Conservation (phyloP, 2,113 vertebrate genomes). For the Cinclus cinclus region DNA sequence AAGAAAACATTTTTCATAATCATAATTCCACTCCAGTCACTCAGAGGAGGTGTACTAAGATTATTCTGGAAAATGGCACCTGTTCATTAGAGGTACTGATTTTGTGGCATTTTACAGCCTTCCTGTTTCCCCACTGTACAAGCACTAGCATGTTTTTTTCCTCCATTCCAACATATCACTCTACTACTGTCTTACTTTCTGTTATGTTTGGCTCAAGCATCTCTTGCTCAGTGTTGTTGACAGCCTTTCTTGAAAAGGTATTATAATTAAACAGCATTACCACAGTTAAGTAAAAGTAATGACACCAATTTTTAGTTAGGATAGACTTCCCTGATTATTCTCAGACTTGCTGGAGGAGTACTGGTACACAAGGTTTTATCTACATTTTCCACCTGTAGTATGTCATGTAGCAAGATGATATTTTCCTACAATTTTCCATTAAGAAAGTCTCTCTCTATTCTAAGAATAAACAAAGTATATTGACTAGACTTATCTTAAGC, state of each 20-base stretch:
- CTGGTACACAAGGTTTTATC: not conserved
- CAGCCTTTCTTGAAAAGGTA: not conserved
- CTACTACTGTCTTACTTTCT: not conserved
- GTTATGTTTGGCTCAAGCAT: not conserved
- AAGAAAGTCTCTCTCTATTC: not conserved
- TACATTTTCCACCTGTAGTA: not conserved
- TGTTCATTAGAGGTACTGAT: not conserved
- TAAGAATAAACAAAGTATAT: not conserved
- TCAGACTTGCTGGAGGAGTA: not conserved
- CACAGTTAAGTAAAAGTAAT: not conserved
- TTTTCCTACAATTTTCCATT: not conserved
- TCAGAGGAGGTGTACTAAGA: not conserved
- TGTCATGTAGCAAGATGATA: not conserved
- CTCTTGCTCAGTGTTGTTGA: not conserved
- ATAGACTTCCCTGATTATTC: not conserved
- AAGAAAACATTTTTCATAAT: not conserved
- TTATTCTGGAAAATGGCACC: not conserved
- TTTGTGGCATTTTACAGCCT: not conserved
- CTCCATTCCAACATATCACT: accelerated
- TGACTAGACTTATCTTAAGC: not conserved
- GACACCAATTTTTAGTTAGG: not conserved
- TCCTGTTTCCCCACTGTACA: not conserved
- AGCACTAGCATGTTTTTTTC: not conserved
- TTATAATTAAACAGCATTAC: not conserved
- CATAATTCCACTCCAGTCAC: not conserved